Conservation (phyloP, 2,797 vertebrate genomes). For the Spondyliosoma cantharus region DNA sequence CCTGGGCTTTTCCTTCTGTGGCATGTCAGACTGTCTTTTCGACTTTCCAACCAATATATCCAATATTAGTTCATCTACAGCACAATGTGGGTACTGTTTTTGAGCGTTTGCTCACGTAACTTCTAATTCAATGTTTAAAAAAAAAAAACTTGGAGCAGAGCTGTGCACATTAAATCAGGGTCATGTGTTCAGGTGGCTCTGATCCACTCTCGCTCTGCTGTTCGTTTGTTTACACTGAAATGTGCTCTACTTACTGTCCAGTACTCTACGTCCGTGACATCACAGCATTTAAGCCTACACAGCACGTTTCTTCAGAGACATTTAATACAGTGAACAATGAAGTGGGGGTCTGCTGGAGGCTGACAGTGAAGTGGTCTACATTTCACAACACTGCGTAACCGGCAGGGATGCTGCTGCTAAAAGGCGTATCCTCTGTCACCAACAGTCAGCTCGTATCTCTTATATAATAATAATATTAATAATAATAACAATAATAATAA, state of each 20-base stretch:
- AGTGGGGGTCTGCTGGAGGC: neutral
- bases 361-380: neutral
- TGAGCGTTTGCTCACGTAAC: neutral
- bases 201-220: neutral
- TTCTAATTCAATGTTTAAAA: neutral
- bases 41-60: neutral
- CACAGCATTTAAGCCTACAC: neutral
- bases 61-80: neutral
- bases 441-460: neutral
- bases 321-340: neutral
- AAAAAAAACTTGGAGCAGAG: neutral
- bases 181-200: slow-evolving; percentile 18
- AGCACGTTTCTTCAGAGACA: too few species aligned
- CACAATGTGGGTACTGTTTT: neutral
- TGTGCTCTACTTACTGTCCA: neutral
- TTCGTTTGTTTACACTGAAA: slow-evolving; percentile 8
- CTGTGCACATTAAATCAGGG: neutral
- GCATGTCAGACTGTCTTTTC: neutral
- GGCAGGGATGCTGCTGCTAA: slow-evolving; percentile 33
- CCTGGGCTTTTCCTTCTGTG: neutral
- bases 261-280: neutral
- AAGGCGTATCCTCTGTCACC: slow-evolving; percentile 40
- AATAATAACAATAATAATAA: neutral
- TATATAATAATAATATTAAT: neutral
- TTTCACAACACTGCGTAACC: slow-evolving; percentile 30